These are phyloP conservation scores for Drosophila mojavensis DNA, from an alignment of 1,140 invertebrate genomes.

Conservation along the genomic window DNA sequence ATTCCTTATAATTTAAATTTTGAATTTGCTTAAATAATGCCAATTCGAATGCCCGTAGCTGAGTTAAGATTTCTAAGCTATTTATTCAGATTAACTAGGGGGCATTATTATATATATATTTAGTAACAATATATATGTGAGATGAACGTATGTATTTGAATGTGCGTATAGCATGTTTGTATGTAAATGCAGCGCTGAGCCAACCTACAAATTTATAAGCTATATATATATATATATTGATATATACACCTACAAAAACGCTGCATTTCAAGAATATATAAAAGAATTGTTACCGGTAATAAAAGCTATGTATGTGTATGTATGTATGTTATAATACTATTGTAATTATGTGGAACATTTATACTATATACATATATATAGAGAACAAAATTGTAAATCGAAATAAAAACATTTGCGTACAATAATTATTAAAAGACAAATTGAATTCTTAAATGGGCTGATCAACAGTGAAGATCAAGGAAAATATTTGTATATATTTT, in stretches of 20 bases:
- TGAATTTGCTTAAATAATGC: conserved; percentile 22
- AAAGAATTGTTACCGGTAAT: conserved; percentile 50
- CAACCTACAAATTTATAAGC: conserved; percentile 65
- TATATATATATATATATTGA: conserved; percentile 27
- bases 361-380: conserved; percentile 41
- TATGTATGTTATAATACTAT: conserved; percentile 31
- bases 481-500: too few relatives aligned
- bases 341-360: conserved; percentile 49
- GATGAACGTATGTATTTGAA: conserved; percentile 8
- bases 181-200: conserved; percentile 40
- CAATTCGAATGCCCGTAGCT: conserved; percentile 25
- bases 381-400: conserved; percentile 24
- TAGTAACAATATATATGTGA: conserved; percentile 6
- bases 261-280: conserved; percentile 42
- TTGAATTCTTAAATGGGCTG: too few relatives aligned
- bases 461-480: too few relatives aligned
- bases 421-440: conserved; percentile 8
- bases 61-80: conserved; percentile 15
- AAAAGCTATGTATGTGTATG: conserved; percentile 25
- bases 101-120: conserved; percentile 20
- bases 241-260: conserved; percentile 41
- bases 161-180: conserved; percentile 19
- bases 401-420: conserved; percentile 38
- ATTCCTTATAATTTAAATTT: conserved; percentile 16
- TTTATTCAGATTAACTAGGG: conserved; percentile 15